Percentiles rank a stretch among this genome's conserved stretches.
Evolutionary conservation across 2,113 vertebrate species (phyloP).

Genomic region (human (Homo sapiens)): GRCh38 chr18:5415501-5416000

Average conservation of each 20-base stretch:
- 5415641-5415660: slow-evolving; percentile 89
- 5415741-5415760: slow-evolving; percentile 88
- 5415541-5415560: neutral
- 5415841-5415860: slow-evolving; percentile 97
- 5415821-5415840: slow-evolving; percentile 99
- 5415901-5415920: slow-evolving; percentile 98
- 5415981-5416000: slow-evolving; percentile 97
- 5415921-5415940: slow-evolving; percentile 98
- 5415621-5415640: slow-evolving; percentile 79
- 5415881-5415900: slow-evolving; percentile 99
- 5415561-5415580: neutral
- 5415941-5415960: slow-evolving; percentile 98
- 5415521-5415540: neutral
- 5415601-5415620: neutral
- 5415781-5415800: slow-evolving; percentile 86
- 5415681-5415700: slow-evolving; percentile 78
- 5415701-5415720: slow-evolving; percentile 94
- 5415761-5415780: slow-evolving; percentile 90
- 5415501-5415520: neutral
- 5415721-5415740: slow-evolving; percentile 94
- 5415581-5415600: neutral
- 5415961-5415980: slow-evolving; percentile 99
- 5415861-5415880: slow-evolving; percentile 98
- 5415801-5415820: slow-evolving; percentile 94
- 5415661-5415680: slow-evolving; percentile 70